Percentiles rank a stretch among this genome's conserved stretches.
phyloP scores from a whole-genome alignment of 2,797 vertebrate genomes.

The Diceros bicornis region DNA sequence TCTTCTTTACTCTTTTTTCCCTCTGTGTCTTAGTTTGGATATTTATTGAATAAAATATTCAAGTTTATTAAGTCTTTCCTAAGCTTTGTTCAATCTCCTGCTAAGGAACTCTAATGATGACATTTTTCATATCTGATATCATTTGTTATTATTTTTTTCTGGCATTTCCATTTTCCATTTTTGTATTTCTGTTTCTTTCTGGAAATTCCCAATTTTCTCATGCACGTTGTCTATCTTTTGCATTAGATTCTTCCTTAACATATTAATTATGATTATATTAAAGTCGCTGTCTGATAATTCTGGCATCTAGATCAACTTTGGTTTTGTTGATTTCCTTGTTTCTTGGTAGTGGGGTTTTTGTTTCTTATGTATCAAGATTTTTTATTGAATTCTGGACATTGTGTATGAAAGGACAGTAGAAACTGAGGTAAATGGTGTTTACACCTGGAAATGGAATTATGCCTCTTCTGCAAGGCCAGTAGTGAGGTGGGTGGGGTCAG shows the following conservation, averaged over 20 bases:
- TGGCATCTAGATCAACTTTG: not conserved
- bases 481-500: not conserved
- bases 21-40: not conserved
- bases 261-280: slow-evolving; percentile 2
- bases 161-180: not conserved
- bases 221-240: not conserved
- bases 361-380: not conserved
- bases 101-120: not conserved
- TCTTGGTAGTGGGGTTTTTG: not conserved
- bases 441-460: not conserved
- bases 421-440: not conserved
- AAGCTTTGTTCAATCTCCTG: not conserved
- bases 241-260: not conserved
- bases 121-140: not conserved
- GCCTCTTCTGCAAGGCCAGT: not conserved
- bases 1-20: not conserved
- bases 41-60: not conserved
- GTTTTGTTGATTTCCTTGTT: not conserved
- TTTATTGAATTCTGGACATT: not conserved
- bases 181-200: not conserved
- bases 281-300: not conserved
- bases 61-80: not conserved
- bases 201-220: not conserved
- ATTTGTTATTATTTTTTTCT: not conserved
- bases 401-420: not conserved